These are phyloP conservation scores for Macrostomum lignano DNA, from an alignment of 1,140 invertebrate species.

Conservation along the genomic window DNA sequence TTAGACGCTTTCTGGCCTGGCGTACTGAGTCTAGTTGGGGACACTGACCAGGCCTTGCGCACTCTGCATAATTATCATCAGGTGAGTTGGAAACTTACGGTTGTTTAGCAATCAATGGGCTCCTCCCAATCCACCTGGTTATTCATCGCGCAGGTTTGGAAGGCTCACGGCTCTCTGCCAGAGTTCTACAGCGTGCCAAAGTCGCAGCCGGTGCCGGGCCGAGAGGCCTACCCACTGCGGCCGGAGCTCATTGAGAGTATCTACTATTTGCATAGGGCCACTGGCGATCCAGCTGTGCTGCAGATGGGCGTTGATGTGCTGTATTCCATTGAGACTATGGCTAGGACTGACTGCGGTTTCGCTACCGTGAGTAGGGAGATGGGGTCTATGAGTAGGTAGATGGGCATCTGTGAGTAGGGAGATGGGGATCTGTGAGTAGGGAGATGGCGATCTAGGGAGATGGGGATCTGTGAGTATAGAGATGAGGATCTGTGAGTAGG, in stretches of 20 bases:
- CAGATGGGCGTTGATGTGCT: conserved; percentile 64
- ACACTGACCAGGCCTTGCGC: conserved; percentile 60
- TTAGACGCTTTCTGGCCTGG: conserved; percentile 94
- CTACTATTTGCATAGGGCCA: conserved; percentile 79
- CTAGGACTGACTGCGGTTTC: conserved; percentile 73
- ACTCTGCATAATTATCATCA: conserved; percentile 78
- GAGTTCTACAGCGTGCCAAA: conserved; percentile 85
- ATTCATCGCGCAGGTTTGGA: too few species aligned
- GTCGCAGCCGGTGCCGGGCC: conserved; percentile 42
- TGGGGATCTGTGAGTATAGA: too few species aligned
- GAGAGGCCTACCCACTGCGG: conserved; percentile 71
- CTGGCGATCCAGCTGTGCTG: conserved; percentile 59
- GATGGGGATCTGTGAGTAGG: too few species aligned
- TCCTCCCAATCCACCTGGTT: too few species aligned
- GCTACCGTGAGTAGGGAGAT: conserved; percentile 78
- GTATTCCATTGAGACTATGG: conserved; percentile 48
- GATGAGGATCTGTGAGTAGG: too few species aligned
- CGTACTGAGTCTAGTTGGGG: conserved; percentile 39
- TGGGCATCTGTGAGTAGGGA: too few species aligned
- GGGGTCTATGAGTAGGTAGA: too few species aligned
- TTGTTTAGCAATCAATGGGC: too few species aligned
- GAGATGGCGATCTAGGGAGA: too few species aligned
- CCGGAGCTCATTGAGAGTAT: conserved; percentile 83
- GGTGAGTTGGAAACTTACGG: too few species aligned
- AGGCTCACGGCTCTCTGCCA: conserved; percentile 77